Evolutionary conservation across 2,113 vertebrate species (phyloP), one percentile per base, ranked within the genome.

Genomic region (Amazona vittata): DNA sequence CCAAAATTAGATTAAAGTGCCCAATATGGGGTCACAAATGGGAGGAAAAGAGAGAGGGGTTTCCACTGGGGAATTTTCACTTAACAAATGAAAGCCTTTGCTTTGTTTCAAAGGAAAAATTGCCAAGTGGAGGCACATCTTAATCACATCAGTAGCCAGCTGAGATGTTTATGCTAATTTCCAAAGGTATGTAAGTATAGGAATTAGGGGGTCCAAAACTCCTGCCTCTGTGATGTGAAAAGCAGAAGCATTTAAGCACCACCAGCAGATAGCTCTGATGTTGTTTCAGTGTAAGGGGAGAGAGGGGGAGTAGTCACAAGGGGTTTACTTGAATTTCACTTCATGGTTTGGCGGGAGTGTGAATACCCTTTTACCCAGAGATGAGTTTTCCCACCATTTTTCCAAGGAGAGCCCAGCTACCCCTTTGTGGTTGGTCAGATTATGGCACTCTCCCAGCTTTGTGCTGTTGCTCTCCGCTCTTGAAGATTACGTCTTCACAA

Each of bases 1-100:
- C 95, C 89, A 92, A 91, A 96, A 91, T 96, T 91, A 96, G 96
- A 97, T 97, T 97, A 96, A 97, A 96, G 94, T 94, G 81, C 94
- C 89, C 91, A 74, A 93, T 94, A 93, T 96, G 95, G 83, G 94
- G 91, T 95, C 89, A 96, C 86, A 91, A 94, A 69, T 84, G 86
- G 92, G 90, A 92, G 92, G 83, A 69, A 83, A 91, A 60, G 76
- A 75, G 74, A 94, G 86, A 87, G 84, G 44, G 77, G 21, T 84
- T 92, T 87, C 88, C 94, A 85, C 84, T 0, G 0, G 93, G 90
- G 94, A 93, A 89, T 95, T 96, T 96, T 96, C 95, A 78, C 83
- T 96, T 92, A 96, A 94, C 86, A 94, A 95, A 91, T 28, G 53
- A 92, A 97, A 94, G 89, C 68, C 70, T 95, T 94, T 96, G 52